Base-by-base conservation (phyloP, 2,113 vertebrate genomes). In the Microcebus jonahi region DNA sequence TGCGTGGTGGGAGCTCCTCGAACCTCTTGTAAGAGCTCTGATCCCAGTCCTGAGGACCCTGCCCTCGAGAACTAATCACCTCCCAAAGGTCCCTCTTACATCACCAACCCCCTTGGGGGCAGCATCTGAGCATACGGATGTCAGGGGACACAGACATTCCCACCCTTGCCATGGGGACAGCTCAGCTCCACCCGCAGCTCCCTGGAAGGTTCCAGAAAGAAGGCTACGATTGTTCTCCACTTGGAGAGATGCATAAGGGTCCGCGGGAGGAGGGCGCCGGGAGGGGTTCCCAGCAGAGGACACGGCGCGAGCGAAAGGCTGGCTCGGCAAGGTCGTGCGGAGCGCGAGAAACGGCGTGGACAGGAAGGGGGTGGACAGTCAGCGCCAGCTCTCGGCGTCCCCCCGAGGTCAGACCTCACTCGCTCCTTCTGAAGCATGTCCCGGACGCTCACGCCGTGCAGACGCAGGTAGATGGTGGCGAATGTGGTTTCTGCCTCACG, bases 301-400 rank as follows among this genome's bases (percentile, higher is more conserved):
- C 2, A 18, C 31, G 5, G 15, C 31, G 0, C 1, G 25, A n/a
- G 36, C 36, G 0, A 18, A 42, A 29, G 10, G 39, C n/a, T 9
- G 27, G 31, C 63, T 31, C 3, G 29, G 50, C 31, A 25, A 81
- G 27, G 55, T 6, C 18, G 18, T 57, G 11, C 0, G 0, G n/a
- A 21, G 9, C 2, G 0, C 13, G 9, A 63, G 80, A 31, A 27
- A 13, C 0, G 18, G 6, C 0, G 2, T 1, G 6, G 2, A 34
- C 36, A 48, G 36, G 10, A 0, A 7, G 21, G 29, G 2, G 15
- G 2, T 10, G 5, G 59, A 36, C 63, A 3, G 77, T 10, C 55
- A 0, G 0, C 1, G 11, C 13, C 0, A 36, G 14, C 23, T 11
- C 23, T 8, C 0, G 0, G 39, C 3, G 0, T 31, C 65, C 6